These are phyloP conservation scores for Pocillopora grandis DNA, from an alignment of 92 coral and sea anemone species.

Conservation along the genomic window DNA sequence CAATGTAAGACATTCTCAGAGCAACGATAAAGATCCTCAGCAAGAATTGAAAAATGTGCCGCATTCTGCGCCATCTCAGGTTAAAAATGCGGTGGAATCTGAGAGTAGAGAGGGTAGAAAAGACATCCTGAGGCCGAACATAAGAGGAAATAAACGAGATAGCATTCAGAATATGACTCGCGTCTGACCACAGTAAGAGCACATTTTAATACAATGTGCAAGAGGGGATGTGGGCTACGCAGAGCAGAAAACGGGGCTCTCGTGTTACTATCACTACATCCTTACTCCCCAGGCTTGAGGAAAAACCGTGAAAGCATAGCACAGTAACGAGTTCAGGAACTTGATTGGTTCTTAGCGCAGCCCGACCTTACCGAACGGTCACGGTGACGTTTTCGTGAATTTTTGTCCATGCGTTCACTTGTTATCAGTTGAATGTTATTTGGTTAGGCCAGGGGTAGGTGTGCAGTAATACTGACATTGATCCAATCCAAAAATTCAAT, in stretches of 20 bases:
- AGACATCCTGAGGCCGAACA: not conserved
- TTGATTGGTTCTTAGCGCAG: too few relatives aligned
- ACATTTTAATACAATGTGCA: not conserved
- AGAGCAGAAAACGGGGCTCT: not conserved
- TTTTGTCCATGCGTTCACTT: too few relatives aligned
- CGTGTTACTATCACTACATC: not conserved
- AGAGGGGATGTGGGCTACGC: not conserved
- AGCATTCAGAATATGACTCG: slow-evolving; percentile 33
- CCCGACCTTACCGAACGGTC: too few relatives aligned
- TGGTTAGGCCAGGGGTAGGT: too few relatives aligned
- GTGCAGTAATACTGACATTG: too few relatives aligned
- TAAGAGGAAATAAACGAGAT: slow-evolving; percentile 10
- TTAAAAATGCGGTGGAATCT: not conserved
- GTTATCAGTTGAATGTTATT: too few relatives aligned
- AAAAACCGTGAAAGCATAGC: too few relatives aligned
- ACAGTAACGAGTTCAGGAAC: too few relatives aligned
- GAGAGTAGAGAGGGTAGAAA: slow-evolving; percentile 7
- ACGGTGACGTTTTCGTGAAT: too few relatives aligned
- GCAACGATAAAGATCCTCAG: not conserved
- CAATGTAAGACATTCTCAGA: slow-evolving; percentile 17
- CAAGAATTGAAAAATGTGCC: slow-evolving; percentile 9
- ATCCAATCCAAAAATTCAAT: too few relatives aligned
- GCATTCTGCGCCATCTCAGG: not conserved
- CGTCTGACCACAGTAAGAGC: not conserved
- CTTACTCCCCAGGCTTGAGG: too few relatives aligned